These are phyloP conservation scores for Pycnonotus jocosus DNA, from an alignment of 2,113 vertebrate genomes.

Conservation along the genomic window DNA sequence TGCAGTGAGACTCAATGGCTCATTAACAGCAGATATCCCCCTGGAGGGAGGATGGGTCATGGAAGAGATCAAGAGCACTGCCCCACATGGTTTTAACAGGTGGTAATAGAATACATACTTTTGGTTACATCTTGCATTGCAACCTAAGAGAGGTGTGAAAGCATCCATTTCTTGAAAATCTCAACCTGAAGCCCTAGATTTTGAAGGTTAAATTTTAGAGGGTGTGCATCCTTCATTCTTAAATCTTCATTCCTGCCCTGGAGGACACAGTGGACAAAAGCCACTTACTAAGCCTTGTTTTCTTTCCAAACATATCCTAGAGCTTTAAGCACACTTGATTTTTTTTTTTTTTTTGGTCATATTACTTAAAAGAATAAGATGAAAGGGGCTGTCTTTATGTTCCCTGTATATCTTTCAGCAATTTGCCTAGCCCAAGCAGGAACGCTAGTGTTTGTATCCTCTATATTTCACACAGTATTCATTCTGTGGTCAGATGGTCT, in stretches of 20 bases:
- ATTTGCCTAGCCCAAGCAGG: neutral
- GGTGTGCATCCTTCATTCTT: neutral
- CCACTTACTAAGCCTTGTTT: neutral
- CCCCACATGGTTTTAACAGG: neutral
- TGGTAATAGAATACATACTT: neutral
- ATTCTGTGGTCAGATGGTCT: constrained; percentile 24
- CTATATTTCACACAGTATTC: constrained; percentile 18
- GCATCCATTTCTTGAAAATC: neutral
- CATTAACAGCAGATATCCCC: neutral
- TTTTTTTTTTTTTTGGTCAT: neutral
- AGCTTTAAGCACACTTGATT: neutral
- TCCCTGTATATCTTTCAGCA: neutral
- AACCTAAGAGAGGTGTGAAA: neutral
- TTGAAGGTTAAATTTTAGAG: neutral
- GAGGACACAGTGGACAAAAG: neutral
- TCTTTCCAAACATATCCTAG: neutral
- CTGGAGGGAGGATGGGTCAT: neutral
- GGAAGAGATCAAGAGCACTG: neutral
- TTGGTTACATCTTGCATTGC: neutral
- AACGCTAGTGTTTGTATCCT: constrained; percentile 17
- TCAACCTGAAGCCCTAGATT: neutral
- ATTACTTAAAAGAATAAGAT: neutral
- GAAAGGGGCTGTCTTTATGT: neutral
- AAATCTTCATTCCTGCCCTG: neutral
- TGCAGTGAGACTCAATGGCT: neutral